A percentile compares a stretch with the other conserved stretches of the same genome.
phyloP scores from a whole-genome alignment of 2,113 vertebrate genomes.

The Phaetusa simplex region DNA sequence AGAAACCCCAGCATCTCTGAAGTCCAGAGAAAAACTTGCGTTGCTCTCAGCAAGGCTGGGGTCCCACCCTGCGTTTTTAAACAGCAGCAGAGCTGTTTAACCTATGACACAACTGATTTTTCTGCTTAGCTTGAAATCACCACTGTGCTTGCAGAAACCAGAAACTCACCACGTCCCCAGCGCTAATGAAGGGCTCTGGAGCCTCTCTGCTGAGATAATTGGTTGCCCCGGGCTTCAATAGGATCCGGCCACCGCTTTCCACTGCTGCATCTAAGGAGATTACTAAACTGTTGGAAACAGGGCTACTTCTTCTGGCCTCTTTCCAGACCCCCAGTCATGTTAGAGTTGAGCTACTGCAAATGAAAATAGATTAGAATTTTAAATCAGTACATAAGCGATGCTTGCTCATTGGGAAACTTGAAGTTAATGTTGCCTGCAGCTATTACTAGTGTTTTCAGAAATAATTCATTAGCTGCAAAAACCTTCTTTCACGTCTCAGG shows the following conservation, averaged over 20 bases:
- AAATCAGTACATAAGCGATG: not conserved
- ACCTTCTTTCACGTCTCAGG: not conserved
- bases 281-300: not conserved
- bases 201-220: not conserved
- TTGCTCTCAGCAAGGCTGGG: not conserved
- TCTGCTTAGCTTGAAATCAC: not conserved
- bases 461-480: conserved; percentile 57
- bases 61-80: not conserved
- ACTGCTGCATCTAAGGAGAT: not conserved
- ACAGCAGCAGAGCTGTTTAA: not conserved
- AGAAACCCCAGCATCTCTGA: not conserved
- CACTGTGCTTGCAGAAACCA: not conserved
- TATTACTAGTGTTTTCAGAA: conserved; percentile 51
- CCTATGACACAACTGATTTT: not conserved
- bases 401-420: conserved; percentile 42
- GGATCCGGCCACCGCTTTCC: not conserved
- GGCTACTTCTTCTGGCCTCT: conserved; percentile 5
- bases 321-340: conserved; percentile 17
- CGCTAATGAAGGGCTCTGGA: not conserved
- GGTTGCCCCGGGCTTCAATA: not conserved
- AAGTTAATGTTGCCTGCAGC: conserved; percentile 37
- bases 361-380: conserved; percentile 42
- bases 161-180: not conserved
- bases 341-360: conserved; percentile 35
- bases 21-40: not conserved